Percentiles rank a stretch among this genome's conserved stretches.
phyloP scores from a whole-genome alignment of 2,797 vertebrate species.

The Onychomys arenicola region DNA sequence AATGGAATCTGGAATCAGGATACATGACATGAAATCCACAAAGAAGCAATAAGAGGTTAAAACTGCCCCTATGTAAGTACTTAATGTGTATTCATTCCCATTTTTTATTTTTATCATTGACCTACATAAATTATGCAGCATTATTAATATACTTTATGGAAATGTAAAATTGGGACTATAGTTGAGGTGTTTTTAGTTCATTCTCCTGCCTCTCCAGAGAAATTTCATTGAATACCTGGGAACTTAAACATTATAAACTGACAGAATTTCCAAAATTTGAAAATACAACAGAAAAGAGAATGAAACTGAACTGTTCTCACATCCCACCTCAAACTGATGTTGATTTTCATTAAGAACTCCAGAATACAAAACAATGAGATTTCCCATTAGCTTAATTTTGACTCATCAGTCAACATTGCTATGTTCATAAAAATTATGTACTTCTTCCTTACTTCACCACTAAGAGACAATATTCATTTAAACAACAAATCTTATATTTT shows the following conservation, averaged over 20 bases:
- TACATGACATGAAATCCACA: background rate
- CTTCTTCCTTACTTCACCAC: background rate
- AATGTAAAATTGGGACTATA: background rate
- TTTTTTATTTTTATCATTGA: background rate
- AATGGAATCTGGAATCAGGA: background rate
- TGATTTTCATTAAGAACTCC: background rate
- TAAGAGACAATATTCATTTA: background rate
- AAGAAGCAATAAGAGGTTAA: background rate
- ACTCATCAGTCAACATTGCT: background rate
- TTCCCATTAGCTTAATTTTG: background rate
- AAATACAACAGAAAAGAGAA: background rate
- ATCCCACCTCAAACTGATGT: background rate
- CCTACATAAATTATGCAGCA: background rate
- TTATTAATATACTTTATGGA: background rate
- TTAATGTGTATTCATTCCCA: background rate
- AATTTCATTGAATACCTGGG: background rate
- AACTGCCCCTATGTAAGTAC: background rate
- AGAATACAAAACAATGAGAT: background rate
- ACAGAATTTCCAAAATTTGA: background rate
- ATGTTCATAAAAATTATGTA: background rate
- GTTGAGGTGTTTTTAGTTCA: background rate
- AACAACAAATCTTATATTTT: background rate
- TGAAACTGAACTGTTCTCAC: background rate
- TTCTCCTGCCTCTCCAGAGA: background rate
- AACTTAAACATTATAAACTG: background rate